A percentile compares a stretch with the other conserved stretches of the same genome.
phyloP scores from a whole-genome alignment of 2,888 invertebrate species.

The Alcis repandata region DNA sequence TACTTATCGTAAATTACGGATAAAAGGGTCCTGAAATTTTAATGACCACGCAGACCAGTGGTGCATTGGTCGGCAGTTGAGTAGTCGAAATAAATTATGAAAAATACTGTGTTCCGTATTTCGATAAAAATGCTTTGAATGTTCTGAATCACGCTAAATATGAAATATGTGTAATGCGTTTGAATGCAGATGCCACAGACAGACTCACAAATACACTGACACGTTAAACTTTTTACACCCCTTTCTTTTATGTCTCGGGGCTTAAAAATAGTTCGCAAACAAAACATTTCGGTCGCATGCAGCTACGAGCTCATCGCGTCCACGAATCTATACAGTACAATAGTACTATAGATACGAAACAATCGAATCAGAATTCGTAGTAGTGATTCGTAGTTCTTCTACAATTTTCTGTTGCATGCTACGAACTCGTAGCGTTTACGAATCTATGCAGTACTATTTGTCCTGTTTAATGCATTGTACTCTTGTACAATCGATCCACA shows the following conservation, averaged over 20 bases:
- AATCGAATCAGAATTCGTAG: background rate
- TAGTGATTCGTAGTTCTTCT: background rate
- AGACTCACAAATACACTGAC: too few relatives aligned
- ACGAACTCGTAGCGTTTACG: background rate
- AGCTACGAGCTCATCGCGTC: too few relatives aligned
- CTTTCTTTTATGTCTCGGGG: too few relatives aligned
- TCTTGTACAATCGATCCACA: constrained; percentile 20
- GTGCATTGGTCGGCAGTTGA: constrained; percentile 2
- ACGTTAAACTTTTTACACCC: too few relatives aligned
- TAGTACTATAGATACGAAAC: too few relatives aligned
- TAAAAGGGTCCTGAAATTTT: constrained; percentile 18
- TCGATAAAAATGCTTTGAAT: background rate
- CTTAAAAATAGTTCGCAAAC: too few relatives aligned
- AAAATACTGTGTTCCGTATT: background rate
- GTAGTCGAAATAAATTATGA: constrained; percentile 6
- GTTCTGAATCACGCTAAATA: too few relatives aligned
- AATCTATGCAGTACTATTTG: constrained; percentile 19
- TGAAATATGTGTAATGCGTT: too few relatives aligned
- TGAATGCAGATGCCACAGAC: too few relatives aligned
- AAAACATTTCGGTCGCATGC: too few relatives aligned
- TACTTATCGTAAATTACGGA: constrained; percentile 16
- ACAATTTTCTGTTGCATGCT: background rate
- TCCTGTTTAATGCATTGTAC: too few relatives aligned
- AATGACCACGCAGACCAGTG: constrained; percentile 1
- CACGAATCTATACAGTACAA: too few relatives aligned